Base-by-base conservation (phyloP, 2,888 invertebrate species). In the Meteorus cinctellus region DNA sequence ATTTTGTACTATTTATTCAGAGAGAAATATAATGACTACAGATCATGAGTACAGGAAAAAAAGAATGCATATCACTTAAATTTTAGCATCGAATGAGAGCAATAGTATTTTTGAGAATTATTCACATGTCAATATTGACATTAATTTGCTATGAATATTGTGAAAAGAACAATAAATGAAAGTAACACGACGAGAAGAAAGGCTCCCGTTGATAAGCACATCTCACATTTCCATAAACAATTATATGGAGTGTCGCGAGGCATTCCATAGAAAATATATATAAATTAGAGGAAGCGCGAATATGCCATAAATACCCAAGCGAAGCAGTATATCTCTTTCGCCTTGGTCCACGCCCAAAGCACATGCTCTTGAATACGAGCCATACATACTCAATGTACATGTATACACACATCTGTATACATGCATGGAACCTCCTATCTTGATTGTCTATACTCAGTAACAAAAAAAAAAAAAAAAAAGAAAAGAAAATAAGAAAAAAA, bases 291-390 rank as follows among this genome's bases (percentile, higher is more conserved):
- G 82, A 83, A 83, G 87, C 85, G 85, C 86, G 86, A 86, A 89
- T 88, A 88, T 84, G 87, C 89, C 89, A 87, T 89, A 89, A 89
- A 89, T 89, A 89, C 88, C 86, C 85, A 83, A 77, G 81, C 84
- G 83, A 84, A 80, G 86, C 86, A 85, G 88, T 89, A 89, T 87
- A 88, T 89, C 89, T 89, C 87, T 84, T 87, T 87, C 87, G 86
- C 83, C 84, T 85, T 84, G 86, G 84, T 86, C 85, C 84, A 86
- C 87, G 87, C 89, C 89, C 88, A 82, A 79, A 88, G 88, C 89
- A 89, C 89, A 88, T 89, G 89, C 89, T 86, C 82, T 85, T 84
- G 82, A 34, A 8, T 34, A 34, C 8, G 5, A 81, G 85, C 79
- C 69, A 66, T 72, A 45, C 78, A 72, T 75, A 73, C 68, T 62